phyloP scores from a whole-genome alignment of 2,888 invertebrate species.

The Napeogenes inachia region DNA sequence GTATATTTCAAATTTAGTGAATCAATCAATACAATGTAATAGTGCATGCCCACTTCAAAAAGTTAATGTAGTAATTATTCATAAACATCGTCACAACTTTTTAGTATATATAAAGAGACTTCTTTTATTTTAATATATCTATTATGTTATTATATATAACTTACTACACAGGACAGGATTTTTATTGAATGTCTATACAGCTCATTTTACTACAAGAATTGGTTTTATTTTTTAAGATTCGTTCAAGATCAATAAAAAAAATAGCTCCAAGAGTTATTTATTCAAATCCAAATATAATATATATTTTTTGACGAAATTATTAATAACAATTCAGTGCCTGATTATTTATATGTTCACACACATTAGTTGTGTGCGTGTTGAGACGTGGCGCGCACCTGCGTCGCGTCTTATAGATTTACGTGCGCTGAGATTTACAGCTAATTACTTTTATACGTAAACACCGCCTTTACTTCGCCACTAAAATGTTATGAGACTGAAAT shows the following conservation, averaged over 20 bases:
- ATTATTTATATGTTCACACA: constrained; percentile 16
- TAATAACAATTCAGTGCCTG: background rate
- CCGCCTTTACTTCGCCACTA: constrained; percentile 2
- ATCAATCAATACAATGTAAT: no score
- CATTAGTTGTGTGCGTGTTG: constrained; percentile 16
- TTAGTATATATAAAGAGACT: no score
- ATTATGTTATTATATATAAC: no score
- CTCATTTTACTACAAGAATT: no score
- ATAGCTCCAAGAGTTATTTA: background rate
- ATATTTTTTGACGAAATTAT: background rate
- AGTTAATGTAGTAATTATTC: no score
- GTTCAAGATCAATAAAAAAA: background rate
- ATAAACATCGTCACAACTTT: no score
- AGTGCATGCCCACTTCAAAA: no score
- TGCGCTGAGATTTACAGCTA: constrained; percentile 35
- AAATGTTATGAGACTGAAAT: background rate
- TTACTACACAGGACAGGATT: no score
- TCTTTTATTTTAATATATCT: no score
- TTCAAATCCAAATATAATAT: background rate
- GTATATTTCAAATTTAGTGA: no score
- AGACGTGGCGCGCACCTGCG: constrained; percentile 15
- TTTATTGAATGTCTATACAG: no score
- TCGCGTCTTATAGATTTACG: constrained; percentile 24
- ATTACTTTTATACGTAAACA: constrained; percentile 32
- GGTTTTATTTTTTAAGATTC: no score